phyloP scores from a whole-genome alignment of 2,797 vertebrate genomes.

The Macroramphosus scolopax region DNA sequence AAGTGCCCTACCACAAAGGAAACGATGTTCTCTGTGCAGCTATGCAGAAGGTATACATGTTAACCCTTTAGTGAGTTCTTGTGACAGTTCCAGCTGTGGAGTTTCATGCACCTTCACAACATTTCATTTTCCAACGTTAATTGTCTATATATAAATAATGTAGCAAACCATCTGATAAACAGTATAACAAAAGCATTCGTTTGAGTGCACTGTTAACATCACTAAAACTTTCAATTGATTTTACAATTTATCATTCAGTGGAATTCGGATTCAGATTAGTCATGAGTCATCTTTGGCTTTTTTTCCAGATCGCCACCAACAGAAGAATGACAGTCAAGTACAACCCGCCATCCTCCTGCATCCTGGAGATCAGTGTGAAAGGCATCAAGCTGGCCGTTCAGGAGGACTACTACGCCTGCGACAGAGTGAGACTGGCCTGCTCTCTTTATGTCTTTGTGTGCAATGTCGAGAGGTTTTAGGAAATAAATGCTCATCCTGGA shows the following conservation, averaged over 20 bases:
- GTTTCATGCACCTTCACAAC: no score
- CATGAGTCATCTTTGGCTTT: background rate
- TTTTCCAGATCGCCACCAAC: constrained; percentile 91
- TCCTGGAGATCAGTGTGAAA: constrained; percentile 92
- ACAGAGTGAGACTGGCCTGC: constrained; percentile 47
- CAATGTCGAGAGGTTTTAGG: background rate
- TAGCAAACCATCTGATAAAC: no score
- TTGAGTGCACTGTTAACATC: no score
- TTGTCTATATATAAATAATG: no score
- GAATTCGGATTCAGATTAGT: no score
- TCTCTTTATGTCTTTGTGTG: background rate
- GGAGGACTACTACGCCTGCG: constrained; percentile 80
- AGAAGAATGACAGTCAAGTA: constrained; percentile 95
- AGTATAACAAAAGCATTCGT: no score
- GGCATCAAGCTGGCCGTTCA: constrained; percentile 93
- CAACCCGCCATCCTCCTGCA: constrained; percentile 94
- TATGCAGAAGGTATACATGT: constrained; percentile 91
- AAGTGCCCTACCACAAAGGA: constrained; percentile 96
- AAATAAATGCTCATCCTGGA: background rate
- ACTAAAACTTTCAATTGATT: no score
- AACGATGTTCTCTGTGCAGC: constrained; percentile 96
- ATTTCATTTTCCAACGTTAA: no score
- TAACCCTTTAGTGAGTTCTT: background rate
- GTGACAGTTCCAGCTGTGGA: no score
- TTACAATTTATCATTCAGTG: no score